phyloP scores from a whole-genome alignment of 35 echinoderm and acorn worm genomes.

The Nesometra sesokonis region DNA sequence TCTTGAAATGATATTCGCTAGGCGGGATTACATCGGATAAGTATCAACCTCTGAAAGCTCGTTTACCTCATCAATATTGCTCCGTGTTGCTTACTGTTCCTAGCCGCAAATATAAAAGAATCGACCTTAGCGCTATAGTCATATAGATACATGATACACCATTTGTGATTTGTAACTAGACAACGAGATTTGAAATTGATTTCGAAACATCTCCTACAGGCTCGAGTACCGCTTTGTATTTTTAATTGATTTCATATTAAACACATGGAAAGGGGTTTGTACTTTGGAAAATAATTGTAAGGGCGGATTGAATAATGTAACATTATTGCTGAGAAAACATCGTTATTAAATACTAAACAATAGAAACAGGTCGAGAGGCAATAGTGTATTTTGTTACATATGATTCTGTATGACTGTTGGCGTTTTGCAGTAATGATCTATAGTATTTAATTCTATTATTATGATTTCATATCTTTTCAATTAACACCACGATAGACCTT shows the following conservation, averaged over 20 bases:
- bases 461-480: not conserved
- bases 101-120: not conserved
- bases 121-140: not conserved
- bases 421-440: not conserved
- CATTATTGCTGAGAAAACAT: too few species aligned
- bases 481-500: not conserved
- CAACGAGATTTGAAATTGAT: not conserved
- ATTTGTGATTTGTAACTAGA: not conserved
- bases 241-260: not conserved
- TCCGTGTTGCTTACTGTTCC: not conserved
- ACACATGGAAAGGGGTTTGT: not conserved
- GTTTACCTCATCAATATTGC: not conserved
- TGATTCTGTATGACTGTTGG: not conserved
- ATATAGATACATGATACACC: not conserved
- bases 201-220: not conserved
- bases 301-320: not conserved
- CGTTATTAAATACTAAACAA: not conserved
- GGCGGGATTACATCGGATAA: not conserved
- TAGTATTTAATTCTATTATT: not conserved
- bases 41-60: not conserved
- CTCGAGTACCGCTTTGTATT: not conserved
- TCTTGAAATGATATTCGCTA: not conserved
- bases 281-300: not conserved
- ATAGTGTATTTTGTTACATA: not conserved
- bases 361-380: not conserved